Evolutionary conservation across 2,113 vertebrate species (phyloP), one percentile per base, ranked within the genome.

Genomic region (Hippocampus abdominalis): DNA sequence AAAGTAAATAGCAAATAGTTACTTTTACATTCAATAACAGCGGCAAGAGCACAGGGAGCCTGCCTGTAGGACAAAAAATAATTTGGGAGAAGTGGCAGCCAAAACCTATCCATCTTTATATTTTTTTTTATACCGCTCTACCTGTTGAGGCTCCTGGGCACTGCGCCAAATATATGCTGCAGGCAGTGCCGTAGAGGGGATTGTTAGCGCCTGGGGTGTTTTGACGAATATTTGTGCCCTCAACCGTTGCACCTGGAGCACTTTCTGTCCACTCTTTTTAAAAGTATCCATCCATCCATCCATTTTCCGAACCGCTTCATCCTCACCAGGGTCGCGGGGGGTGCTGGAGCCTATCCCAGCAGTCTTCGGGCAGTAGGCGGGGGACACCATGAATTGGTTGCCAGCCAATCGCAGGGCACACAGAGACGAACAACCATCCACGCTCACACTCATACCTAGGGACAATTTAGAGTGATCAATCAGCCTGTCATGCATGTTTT

Each of bases 131-230:
- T 56, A 13, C 23, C 18, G 21, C 36, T n/a, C 5, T 20, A 21
- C 18, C 20, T 40, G 36, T 40, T 63, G 10, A 42, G 39, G 21
- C 13, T 23, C 23, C n/a, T 44, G n/a, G 68, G 74, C 63, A 82
- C 80, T 68, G 66, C 69, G 82, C 70, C 68, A 51, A 59, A 59
- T 27, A 15, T 16, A 59, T 29, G 56, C 56, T 59, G 23, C 13
- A 16, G 56, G 5, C 54, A 13, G 23, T 2, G 53, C 3, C 21
- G 42, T 54, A 25, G 54, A 1, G 10, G 1, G 23, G 12, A 25
- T 16, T 57, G 13, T 25, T 13, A 15, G 23, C 4, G 12, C 56
- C 25, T 8, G 12, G 5, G 10, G 12, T 25, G 12, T 27, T 12
- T 57, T 48, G 46, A 6, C 3, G 11, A 7, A 25, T 59, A 27